These are phyloP conservation scores for Papilio gigon DNA, from an alignment of 2,888 invertebrate species.

Conservation along the genomic window DNA sequence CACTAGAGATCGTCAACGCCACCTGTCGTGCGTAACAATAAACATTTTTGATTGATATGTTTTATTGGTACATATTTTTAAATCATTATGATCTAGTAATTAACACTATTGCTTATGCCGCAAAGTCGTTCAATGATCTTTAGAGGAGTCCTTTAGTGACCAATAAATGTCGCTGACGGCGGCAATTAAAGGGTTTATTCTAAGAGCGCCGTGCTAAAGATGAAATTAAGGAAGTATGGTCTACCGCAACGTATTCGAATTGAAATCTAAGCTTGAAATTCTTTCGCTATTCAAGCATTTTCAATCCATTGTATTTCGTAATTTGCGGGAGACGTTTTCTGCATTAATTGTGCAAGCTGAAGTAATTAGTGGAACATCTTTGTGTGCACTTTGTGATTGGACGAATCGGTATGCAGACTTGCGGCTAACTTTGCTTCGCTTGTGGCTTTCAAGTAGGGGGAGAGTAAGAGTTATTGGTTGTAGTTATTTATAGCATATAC, in stretches of 20 bases:
- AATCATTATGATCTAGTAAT: no score
- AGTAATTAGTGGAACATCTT: conserved; percentile 34
- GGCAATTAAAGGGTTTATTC: background rate
- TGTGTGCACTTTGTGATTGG: conserved; percentile 32
- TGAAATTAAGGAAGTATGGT: background rate
- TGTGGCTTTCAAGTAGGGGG: no score
- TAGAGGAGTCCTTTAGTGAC: background rate
- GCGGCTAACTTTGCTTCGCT: conserved; percentile 18
- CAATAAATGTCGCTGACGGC: background rate
- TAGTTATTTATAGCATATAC: no score
- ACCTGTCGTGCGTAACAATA: no score
- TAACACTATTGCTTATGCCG: no score
- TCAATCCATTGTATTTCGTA: conserved; percentile 9
- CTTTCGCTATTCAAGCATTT: conserved; percentile 22
- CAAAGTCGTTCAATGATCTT: background rate
- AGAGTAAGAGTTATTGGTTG: no score
- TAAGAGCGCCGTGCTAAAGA: background rate
- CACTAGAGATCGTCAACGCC: no score
- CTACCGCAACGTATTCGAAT: background rate
- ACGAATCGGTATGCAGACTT: conserved; percentile 14
- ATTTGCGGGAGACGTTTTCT: conserved; percentile 5
- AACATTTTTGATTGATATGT: no score
- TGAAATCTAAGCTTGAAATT: background rate
- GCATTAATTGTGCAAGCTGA: conserved; percentile 25
- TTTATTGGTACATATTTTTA: no score